These are phyloP conservation scores for Trissoscelio sp. DNA, from an alignment of 2,888 invertebrate species.

Conservation along the genomic window DNA sequence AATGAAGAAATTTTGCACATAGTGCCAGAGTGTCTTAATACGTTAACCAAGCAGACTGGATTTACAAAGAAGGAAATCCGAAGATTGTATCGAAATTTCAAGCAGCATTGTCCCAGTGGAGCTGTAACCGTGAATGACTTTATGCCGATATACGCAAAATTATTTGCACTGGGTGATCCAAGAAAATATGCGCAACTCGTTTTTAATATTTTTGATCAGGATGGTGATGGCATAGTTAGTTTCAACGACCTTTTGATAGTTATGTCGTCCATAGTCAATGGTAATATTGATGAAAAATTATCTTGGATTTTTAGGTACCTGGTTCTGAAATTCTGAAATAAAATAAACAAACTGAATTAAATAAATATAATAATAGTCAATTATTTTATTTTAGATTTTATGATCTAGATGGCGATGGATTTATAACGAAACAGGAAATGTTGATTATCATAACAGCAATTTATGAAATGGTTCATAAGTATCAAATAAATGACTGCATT, in stretches of 20 bases:
- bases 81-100: slow-evolving; percentile 77
- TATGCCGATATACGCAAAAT: slow-evolving; percentile 78
- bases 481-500: slow-evolving; percentile 50
- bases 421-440: slow-evolving; percentile 79
- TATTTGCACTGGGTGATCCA: slow-evolving; percentile 79
- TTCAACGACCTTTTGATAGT: slow-evolving; percentile 76
- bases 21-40: slow-evolving; percentile 74
- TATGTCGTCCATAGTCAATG: slow-evolving; percentile 76
- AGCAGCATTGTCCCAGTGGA: slow-evolving; percentile 79
- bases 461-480: slow-evolving; percentile 78
- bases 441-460: slow-evolving; percentile 76
- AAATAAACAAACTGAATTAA: not conserved
- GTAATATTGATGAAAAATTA: slow-evolving; percentile 76
- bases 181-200: slow-evolving; percentile 78
- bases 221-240: slow-evolving; percentile 78
- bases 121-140: slow-evolving; percentile 75
- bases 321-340: too few relatives aligned
- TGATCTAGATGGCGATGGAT: slow-evolving; percentile 79
- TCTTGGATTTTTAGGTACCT: slow-evolving; percentile 80
- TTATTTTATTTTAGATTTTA: slow-evolving; percentile 73
- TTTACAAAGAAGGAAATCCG: slow-evolving; percentile 78
- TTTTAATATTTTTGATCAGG: slow-evolving; percentile 78
- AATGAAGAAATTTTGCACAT: slow-evolving; percentile 66
- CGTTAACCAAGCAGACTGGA: slow-evolving; percentile 75
- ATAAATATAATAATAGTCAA: not conserved